Percentiles rank a stretch among this genome's conserved stretches.
phyloP scores from a whole-genome alignment of 2,888 invertebrate species.

The Xestia c-nigrum region DNA sequence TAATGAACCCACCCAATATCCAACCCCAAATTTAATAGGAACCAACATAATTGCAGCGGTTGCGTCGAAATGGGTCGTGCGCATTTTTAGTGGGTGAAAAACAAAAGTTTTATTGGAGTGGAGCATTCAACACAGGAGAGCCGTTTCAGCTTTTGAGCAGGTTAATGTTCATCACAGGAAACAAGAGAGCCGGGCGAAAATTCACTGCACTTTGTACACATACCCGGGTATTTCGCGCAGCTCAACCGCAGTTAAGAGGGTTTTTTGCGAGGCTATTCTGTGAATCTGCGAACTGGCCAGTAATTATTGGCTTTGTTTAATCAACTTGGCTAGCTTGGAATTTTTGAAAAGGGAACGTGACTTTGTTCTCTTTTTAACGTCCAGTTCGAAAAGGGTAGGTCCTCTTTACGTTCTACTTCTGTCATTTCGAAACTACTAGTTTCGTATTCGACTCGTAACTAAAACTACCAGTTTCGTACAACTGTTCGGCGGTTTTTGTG shows the following conservation, averaged over 20 bases:
- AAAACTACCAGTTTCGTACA: slow-evolving; percentile 56
- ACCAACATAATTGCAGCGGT: slow-evolving; percentile 55
- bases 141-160: slow-evolving; percentile 80
- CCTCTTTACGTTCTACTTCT: slow-evolving; percentile 4
- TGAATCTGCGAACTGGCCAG: slow-evolving; percentile 35
- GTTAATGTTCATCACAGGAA: slow-evolving; percentile 80
- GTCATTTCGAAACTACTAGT: slow-evolving; percentile 20
- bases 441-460: slow-evolving; percentile 63
- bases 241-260: slow-evolving; percentile 9
- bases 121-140: slow-evolving; percentile 68
- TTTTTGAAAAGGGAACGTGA: slow-evolving; percentile 23
- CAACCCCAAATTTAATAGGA: slow-evolving; percentile 49
- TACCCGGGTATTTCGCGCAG: slow-evolving; percentile 48
- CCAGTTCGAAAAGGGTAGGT: background rate
- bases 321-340: slow-evolving; percentile 2
- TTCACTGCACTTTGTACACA: slow-evolving; percentile 72
- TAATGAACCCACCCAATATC: slow-evolving; percentile 26
- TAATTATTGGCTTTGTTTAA: slow-evolving; percentile 46
- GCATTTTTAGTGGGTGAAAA: slow-evolving; percentile 72
- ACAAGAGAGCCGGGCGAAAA: slow-evolving; percentile 68
- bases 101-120: slow-evolving; percentile 78
- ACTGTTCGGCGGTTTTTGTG: slow-evolving; percentile 51
- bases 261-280: slow-evolving; percentile 30
- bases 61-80: slow-evolving; percentile 71
- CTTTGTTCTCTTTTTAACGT: background rate